Percentiles rank a stretch among this genome's conserved stretches.
Evolutionary conservation across 1,140 invertebrate genomes (phyloP).

Genomic region (Danaus plexippus): DNA sequence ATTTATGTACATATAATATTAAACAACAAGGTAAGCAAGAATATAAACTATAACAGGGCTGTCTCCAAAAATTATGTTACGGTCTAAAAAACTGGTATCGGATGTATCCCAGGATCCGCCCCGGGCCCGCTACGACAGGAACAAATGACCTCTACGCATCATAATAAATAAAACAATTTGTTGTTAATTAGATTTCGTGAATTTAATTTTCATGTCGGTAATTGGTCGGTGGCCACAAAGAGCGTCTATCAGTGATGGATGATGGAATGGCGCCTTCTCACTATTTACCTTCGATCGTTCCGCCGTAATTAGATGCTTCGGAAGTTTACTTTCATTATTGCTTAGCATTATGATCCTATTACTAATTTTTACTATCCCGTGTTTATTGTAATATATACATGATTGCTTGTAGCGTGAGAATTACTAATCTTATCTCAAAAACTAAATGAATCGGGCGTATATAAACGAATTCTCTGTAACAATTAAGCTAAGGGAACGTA

Average conservation of each 20-base stretch:
- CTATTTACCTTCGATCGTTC: constrained; percentile 61
- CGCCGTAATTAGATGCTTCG: constrained; percentile 62
- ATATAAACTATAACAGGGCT: constrained; percentile 20
- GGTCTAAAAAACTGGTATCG: constrained; percentile 44
- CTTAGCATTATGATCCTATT: constrained; percentile 53
- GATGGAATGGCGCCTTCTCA: constrained; percentile 63
- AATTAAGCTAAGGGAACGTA: background rate
- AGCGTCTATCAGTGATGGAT: constrained; percentile 66
- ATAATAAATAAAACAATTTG: constrained; percentile 73
- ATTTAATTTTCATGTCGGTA: constrained; percentile 72
- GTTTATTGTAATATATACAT: background rate
- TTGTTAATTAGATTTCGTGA: constrained; percentile 72
- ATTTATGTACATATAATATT: constrained; percentile 1
- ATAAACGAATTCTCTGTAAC: background rate
- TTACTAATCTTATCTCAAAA: background rate
- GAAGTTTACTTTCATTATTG: constrained; percentile 67
- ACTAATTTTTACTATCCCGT: constrained; percentile 34
- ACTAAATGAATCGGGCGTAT: background rate
- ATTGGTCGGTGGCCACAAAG: constrained; percentile 71
- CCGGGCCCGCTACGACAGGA: constrained; percentile 55
- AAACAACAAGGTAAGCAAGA: constrained; percentile 18
- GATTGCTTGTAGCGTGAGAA: constrained; percentile 6
- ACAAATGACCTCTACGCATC: constrained; percentile 69
- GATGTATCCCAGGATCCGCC: constrained; percentile 43
- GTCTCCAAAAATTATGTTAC: constrained; percentile 31